Percentiles rank a stretch among this genome's conserved stretches.
Evolutionary conservation across 2,113 vertebrate species (phyloP).

Genomic region (Oostethus manadensis): DNA sequence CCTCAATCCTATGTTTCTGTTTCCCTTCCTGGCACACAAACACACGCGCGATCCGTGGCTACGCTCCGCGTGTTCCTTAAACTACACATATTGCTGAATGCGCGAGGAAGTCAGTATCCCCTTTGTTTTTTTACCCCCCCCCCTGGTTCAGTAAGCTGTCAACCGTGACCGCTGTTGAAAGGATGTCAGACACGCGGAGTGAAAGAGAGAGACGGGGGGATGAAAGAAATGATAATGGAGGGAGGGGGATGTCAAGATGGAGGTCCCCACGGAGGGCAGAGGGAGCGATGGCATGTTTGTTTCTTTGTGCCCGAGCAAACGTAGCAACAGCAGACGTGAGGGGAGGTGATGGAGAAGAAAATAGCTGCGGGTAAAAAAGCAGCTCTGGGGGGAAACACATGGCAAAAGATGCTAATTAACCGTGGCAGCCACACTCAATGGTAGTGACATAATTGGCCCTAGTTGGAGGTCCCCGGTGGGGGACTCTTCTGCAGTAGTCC

Average conservation of each 20-base stretch:
- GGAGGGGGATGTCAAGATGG: constrained; percentile 33
- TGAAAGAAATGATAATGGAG: constrained; percentile 27
- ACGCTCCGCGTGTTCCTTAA: constrained; percentile 37
- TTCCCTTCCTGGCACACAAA: constrained; percentile 29
- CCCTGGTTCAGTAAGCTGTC: constrained; percentile 53
- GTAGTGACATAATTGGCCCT: constrained; percentile 50
- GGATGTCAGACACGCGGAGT: constrained; percentile 42
- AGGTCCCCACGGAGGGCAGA: constrained; percentile 50
- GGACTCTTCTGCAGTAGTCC: constrained; percentile 17
- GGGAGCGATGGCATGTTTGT: constrained; percentile 55
- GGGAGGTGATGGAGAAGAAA: constrained; percentile 54
- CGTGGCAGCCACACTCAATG: constrained; percentile 32
- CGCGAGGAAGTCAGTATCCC: constrained; percentile 45
- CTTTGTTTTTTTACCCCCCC: constrained; percentile 19
- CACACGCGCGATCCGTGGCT: constrained; percentile 14
- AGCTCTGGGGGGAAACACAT: constrained; percentile 33
- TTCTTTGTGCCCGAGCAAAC: constrained; percentile 59
- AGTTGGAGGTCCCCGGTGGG: constrained; percentile 43
- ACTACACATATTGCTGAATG: constrained; percentile 54
- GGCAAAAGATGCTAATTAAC: constrained; percentile 53
- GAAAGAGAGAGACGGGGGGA: constrained; percentile 23
- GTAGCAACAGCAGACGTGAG: constrained; percentile 42
- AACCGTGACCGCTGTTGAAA: constrained; percentile 61
- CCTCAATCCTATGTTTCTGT: constrained; percentile 38
- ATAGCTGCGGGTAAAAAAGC: constrained; percentile 45